Conservation (phyloP, 64 coral and sea anemone genomes). For the Orbicella faveolata region DNA sequence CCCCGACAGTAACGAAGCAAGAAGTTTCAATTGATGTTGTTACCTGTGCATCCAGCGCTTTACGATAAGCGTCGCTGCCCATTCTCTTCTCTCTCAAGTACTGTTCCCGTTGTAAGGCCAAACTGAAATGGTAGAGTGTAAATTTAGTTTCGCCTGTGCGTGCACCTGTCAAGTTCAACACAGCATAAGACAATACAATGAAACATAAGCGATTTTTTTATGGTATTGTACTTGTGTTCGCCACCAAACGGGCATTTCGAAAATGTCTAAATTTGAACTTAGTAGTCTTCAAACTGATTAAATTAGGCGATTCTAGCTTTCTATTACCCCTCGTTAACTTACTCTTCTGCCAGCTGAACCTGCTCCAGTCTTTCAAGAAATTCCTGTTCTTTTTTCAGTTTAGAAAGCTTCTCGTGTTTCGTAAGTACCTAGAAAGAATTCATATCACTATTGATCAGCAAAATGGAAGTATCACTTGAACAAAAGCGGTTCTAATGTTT, state of each 20-base stretch:
- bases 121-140: constrained; percentile 7
- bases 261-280: too few relatives aligned
- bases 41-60: constrained; percentile 89
- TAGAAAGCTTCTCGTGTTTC: constrained; percentile 69
- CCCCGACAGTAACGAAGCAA: background rate
- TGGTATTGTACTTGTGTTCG: background rate
- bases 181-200: too few relatives aligned
- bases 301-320: too few relatives aligned
- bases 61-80: constrained; percentile 76
- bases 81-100: constrained; percentile 67
- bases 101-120: constrained; percentile 64
- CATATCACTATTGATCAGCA: background rate
- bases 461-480: too few relatives aligned
- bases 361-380: constrained; percentile 92
- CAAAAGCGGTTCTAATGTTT: too few relatives aligned
- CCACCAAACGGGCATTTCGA: too few relatives aligned
- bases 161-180: too few relatives aligned
- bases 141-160: background rate
- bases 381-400: constrained; percentile 77
- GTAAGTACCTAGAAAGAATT: constrained; percentile 44
- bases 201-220: too few relatives aligned
- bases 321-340: background rate
- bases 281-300: too few relatives aligned
- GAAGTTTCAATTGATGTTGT: background rate
- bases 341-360: constrained; percentile 93